Evolutionary conservation across 2,888 invertebrate genomes (phyloP).

Genomic region (Alitta virens): DNA sequence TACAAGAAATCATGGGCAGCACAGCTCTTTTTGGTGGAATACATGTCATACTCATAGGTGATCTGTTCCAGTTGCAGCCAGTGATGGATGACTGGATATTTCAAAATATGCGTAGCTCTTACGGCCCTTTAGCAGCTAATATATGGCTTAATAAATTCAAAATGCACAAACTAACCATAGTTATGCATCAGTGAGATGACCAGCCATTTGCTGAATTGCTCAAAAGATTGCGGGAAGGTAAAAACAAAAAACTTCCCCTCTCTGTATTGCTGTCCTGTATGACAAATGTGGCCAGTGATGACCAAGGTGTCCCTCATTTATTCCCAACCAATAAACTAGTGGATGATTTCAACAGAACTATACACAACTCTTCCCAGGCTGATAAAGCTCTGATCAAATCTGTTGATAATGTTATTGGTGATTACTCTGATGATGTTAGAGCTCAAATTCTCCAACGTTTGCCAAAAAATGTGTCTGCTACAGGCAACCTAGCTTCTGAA

Average conservation of each 20-base stretch:
- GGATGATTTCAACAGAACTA: no score
- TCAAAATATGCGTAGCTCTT: not conserved
- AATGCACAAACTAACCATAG: not conserved
- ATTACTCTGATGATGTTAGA: no score
- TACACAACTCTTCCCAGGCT: no score
- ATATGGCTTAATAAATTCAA: not conserved
- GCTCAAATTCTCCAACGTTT: no score
- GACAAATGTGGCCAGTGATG: no score
- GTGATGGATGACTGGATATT: not conserved
- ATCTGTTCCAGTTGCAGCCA: not conserved
- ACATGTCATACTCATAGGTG: not conserved
- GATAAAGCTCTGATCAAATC: no score
- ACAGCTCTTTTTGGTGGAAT: not conserved
- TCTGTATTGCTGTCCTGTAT: no score
- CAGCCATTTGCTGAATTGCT: not conserved
- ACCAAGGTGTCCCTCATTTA: not conserved
- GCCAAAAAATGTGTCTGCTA: no score
- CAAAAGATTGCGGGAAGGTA: not conserved
- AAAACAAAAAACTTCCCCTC: not conserved
- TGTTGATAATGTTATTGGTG: no score
- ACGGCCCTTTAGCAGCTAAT: conserved; percentile 1
- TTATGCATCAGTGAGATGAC: not conserved
- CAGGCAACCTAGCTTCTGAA: no score
- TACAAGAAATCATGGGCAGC: no score
- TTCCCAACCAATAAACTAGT: no score